A percentile compares a stretch with the other conserved stretches of the same genome.
Evolutionary conservation across 2,797 vertebrate genomes (phyloP).

Genomic region (Darevskia nairensis): DNA sequence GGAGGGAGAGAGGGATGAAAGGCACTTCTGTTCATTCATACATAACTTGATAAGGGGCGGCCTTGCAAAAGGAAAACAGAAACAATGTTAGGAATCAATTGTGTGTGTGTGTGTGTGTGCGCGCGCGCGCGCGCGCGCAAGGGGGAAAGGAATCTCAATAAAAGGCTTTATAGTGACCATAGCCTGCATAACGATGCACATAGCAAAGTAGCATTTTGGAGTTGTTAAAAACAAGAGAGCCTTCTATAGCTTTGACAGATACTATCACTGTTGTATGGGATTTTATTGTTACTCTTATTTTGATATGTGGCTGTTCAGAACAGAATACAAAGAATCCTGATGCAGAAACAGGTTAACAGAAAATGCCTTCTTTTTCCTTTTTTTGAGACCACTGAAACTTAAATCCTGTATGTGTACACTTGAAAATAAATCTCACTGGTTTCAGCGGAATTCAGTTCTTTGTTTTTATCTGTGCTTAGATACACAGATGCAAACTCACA

Average conservation of each 20-base stretch:
- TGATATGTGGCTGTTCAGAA: neutral
- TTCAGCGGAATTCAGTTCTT: neutral
- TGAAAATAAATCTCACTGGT: neutral
- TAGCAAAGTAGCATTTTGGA: neutral
- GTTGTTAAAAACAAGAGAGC: neutral
- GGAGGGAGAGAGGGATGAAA: constrained; percentile 73
- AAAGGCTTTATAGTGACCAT: neutral
- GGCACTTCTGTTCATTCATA: constrained; percentile 87
- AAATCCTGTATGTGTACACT: neutral
- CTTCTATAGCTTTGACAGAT: neutral
- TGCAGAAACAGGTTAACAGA: neutral
- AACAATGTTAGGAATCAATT: constrained; percentile 55
- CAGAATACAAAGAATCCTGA: neutral
- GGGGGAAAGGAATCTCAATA: neutral
- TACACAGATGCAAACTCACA: neutral
- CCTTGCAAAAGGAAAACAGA: constrained; percentile 10
- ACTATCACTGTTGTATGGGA: neutral
- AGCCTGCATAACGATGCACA: neutral
- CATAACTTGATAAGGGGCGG: constrained; percentile 70
- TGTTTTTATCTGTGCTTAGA: too few species aligned
- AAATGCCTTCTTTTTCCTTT: neutral
- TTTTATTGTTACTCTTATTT: constrained; percentile 5
- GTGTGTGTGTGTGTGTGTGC: neutral
- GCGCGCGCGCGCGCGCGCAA: accelerated
- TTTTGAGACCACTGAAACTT: neutral